phyloP scores from a whole-genome alignment of 2,888 invertebrate species.

The Gymnosoma rotundatum region DNA sequence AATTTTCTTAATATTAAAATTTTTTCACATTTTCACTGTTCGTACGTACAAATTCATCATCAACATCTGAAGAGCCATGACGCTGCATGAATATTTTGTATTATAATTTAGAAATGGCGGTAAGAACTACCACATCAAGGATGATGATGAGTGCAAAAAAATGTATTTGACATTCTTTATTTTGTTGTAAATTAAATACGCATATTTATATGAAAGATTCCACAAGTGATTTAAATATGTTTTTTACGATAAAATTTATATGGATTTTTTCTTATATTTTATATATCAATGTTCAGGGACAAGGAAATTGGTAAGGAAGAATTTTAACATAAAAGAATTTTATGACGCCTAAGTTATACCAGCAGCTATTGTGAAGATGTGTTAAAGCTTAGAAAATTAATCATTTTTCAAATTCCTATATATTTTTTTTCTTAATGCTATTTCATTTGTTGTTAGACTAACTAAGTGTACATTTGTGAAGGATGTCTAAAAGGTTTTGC shows the following conservation, averaged over 20 bases:
- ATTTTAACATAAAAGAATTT: neutral
- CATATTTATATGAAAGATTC: slow-evolving; percentile 22
- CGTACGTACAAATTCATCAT: slow-evolving; percentile 28
- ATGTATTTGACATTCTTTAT: slow-evolving; percentile 18
- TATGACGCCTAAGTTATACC: too few relatives aligned
- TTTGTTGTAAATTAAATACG: slow-evolving; percentile 29
- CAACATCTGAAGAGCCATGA: slow-evolving; percentile 24
- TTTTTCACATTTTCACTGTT: slow-evolving; percentile 53
- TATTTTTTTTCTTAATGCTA: too few relatives aligned
- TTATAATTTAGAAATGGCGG: slow-evolving; percentile 12
- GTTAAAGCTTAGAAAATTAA: too few relatives aligned
- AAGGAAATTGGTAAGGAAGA: neutral
- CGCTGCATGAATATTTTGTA: slow-evolving; percentile 50
- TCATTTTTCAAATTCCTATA: too few relatives aligned
- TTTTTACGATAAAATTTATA: slow-evolving; percentile 24
- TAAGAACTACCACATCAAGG: neutral
- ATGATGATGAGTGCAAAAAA: neutral
- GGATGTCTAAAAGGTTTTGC: too few relatives aligned
- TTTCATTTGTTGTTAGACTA: too few relatives aligned
- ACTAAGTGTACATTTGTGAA: too few relatives aligned
- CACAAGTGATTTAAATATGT: slow-evolving; percentile 40
- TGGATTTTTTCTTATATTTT: neutral
- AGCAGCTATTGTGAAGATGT: too few relatives aligned
- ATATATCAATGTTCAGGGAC: neutral
- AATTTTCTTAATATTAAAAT: slow-evolving; percentile 66